Evolutionary conservation across 2,797 vertebrate species (phyloP).

Genomic region (Alfaro cultratus): DNA sequence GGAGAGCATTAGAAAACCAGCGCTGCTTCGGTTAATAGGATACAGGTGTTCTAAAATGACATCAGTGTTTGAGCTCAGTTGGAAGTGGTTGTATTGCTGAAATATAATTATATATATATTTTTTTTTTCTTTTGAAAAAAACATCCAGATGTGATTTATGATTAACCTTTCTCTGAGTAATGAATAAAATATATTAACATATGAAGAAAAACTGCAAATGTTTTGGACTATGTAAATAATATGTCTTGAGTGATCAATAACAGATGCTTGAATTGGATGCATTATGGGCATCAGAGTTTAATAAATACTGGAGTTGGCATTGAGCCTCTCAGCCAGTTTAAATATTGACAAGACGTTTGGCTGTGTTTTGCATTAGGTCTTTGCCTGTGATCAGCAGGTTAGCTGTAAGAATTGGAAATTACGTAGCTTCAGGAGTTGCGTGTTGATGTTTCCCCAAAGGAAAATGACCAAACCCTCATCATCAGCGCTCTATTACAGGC

Average conservation of each 20-base stretch:
- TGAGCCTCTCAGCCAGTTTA: not conserved
- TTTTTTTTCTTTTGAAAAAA: not conserved
- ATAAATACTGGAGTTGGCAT: not conserved
- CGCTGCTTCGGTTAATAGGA: constrained; percentile 49
- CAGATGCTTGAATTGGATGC: constrained; percentile 26
- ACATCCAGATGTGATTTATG: constrained; percentile 31
- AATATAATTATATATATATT: constrained; percentile 26
- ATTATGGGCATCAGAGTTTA: not conserved
- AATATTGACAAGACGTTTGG: constrained; percentile 4
- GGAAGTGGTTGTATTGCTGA: constrained; percentile 28
- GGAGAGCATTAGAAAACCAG: constrained; percentile 37
- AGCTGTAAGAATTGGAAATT: not conserved
- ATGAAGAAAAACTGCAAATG: constrained; percentile 29
- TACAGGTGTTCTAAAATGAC: constrained; percentile 65
- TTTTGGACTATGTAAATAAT: constrained; percentile 14
- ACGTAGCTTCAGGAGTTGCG: not conserved
- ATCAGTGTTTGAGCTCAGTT: constrained; percentile 47
- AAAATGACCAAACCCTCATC: constrained; percentile 25
- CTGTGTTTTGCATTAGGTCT: not conserved
- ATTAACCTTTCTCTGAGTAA: constrained; percentile 15
- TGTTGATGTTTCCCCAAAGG: not conserved
- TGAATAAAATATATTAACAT: constrained; percentile 31
- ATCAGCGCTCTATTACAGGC: not conserved
- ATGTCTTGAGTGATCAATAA: constrained; percentile 23
- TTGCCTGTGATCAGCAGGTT: not conserved